Evolutionary conservation across 2,888 invertebrate species (phyloP), one percentile per base, ranked within the genome.

Genomic region (Odontothrips loti): DNA sequence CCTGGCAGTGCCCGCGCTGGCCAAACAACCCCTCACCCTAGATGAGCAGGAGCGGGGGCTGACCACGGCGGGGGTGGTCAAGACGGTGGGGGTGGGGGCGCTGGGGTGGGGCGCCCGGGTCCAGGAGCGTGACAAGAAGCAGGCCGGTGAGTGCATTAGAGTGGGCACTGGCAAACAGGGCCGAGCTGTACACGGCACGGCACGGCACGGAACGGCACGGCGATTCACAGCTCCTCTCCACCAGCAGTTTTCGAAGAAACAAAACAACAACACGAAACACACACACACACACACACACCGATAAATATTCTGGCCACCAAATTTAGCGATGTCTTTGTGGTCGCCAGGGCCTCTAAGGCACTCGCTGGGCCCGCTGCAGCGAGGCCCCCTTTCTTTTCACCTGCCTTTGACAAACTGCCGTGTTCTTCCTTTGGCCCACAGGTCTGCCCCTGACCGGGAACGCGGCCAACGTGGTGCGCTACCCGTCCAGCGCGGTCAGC

Each of bases 111-210:
- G 68, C 68, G 68, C 10, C 11, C 68, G 68, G 27, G 68, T 75
- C 27, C 68, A 75, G 68, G 23, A 23, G 68, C 68, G 68, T 27
- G 68, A 75, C 68, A 75, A 75, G 68, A 75, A 75, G 27, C 68
- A 75, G 68, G 68, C 68, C 23, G 68, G 68, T 75, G 12, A 75
- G 68, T 58, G 15, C 34, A 43, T 43, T 43, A 43, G 34, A 6
- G 34, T 43, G 34, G 58, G 15, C 15, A 6, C 58, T 11, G 20
- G 58, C 58, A 15, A 20, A 58, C 58, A 58, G 20, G 51, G 58
- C 15, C 4, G 58, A 15, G n/a, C n/a, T n/a, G n/a, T n/a, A n/a
- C n/a, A n/a, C n/a, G n/a, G n/a, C n/a, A n/a, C n/a, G n/a, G n/a
- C n/a, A n/a, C n/a, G n/a, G n/a, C n/a, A n/a, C n/a, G n/a, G n/a